A percentile compares a stretch with the other conserved stretches of the same genome.
phyloP scores from a whole-genome alignment of 2,113 vertebrate species.

The Rhinolophus sinicus region DNA sequence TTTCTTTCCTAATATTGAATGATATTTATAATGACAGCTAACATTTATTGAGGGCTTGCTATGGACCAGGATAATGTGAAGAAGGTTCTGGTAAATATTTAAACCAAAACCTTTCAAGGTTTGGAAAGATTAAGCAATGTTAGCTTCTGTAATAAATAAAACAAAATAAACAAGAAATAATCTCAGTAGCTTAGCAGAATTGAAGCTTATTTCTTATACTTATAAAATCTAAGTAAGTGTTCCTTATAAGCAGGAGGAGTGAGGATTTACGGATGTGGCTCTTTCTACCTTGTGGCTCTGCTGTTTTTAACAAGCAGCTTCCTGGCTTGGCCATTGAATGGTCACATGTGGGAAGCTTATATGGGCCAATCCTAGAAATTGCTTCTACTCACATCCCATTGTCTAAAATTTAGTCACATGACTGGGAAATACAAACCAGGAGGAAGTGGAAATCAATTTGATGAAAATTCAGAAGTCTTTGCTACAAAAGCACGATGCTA shows the following conservation, averaged over 20 bases:
- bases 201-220: not conserved
- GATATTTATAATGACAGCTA: conserved; percentile 49
- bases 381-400: not conserved
- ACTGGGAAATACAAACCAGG: not conserved
- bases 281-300: not conserved
- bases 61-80: not conserved
- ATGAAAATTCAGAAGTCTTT: not conserved
- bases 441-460: not conserved
- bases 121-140: conserved; percentile 15
- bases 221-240: not conserved
- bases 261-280: not conserved
- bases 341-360: not conserved
- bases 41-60: conserved; percentile 42
- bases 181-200: not conserved
- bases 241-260: not conserved
- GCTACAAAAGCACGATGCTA: not conserved
- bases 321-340: not conserved
- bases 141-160: not conserved
- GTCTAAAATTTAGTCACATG: not conserved
- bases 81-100: conserved; percentile 49
- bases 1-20: not conserved
- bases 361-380: not conserved
- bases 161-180: conserved; percentile 32
- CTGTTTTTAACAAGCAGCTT: not conserved
- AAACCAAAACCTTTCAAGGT: conserved; percentile 16